phyloP scores from a whole-genome alignment of 2,113 vertebrate species.

The Thomomys bottae region DNA sequence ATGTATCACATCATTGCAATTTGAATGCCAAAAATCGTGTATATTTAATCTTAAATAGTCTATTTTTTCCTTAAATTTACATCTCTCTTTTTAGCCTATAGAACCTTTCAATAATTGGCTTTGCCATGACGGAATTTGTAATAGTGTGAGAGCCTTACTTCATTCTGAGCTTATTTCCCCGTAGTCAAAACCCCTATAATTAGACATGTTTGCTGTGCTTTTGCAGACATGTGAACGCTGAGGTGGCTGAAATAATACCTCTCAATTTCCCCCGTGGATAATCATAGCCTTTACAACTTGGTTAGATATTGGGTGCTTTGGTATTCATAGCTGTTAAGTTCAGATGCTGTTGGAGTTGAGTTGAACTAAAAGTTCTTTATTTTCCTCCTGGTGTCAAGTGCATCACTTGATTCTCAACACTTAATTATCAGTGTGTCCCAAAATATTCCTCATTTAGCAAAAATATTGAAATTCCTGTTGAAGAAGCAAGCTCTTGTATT shows the following conservation, averaged over 20 bases:
- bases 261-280: conserved; percentile 79
- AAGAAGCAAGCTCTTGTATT: conserved; percentile 62
- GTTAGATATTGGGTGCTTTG: conserved; percentile 67
- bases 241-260: conserved; percentile 80
- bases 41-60: not conserved
- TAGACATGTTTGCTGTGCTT: conserved; percentile 53
- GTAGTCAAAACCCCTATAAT: conserved; percentile 50
- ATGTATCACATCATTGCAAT: conserved; percentile 37
- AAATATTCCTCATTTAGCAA: conserved; percentile 82
- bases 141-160: conserved; percentile 31
- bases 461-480: conserved; percentile 80
- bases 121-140: conserved; percentile 37
- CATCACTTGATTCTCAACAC: conserved; percentile 80
- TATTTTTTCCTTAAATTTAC: conserved; percentile 27
- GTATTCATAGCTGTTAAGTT: conserved; percentile 71
- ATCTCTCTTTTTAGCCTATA: conserved; percentile 41
- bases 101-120: conserved; percentile 48
- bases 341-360: conserved; percentile 73
- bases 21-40: conserved; percentile 34
- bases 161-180: conserved; percentile 29
- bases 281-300: conserved; percentile 72
- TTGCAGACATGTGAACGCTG: conserved; percentile 38
- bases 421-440: conserved; percentile 81
- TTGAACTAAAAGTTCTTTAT: conserved; percentile 82
- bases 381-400: conserved; percentile 80